Conservation (phyloP, 2,888 invertebrate species). For the Anorthoa munda region DNA sequence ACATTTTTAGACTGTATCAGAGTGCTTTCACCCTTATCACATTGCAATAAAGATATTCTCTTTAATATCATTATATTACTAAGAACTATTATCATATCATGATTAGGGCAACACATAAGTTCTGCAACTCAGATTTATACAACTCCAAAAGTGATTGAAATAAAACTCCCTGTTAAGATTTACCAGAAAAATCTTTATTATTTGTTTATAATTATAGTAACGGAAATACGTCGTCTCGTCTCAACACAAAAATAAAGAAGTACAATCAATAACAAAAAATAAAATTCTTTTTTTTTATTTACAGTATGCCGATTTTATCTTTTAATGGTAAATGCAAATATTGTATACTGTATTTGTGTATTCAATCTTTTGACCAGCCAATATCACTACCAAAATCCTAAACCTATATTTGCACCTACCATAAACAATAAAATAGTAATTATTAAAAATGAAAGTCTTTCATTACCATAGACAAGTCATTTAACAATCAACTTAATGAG, state of each 20-base stretch:
- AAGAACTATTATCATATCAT: neutral
- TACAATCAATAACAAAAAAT: conserved; percentile 87
- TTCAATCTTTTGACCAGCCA: conserved; percentile 67
- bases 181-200: conserved; percentile 88
- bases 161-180: conserved; percentile 71
- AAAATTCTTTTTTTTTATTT: conserved; percentile 80
- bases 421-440: conserved; percentile 61
- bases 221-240: conserved; percentile 79
- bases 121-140: neutral
- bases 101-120: neutral
- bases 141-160: conserved; percentile 11
- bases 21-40: too few species aligned
- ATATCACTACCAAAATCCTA: conserved; percentile 67
- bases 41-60: too few species aligned
- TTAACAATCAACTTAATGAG: conserved; percentile 79
- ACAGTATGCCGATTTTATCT: conserved; percentile 76
- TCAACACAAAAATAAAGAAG: conserved; percentile 87
- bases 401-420: conserved; percentile 68
- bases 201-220: conserved; percentile 84
- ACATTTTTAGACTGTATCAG: too few species aligned
- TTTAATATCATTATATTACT: too few species aligned
- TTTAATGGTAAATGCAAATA: conserved; percentile 71
- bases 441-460: conserved; percentile 73
- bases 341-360: conserved; percentile 63
- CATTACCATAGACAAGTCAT: conserved; percentile 73